Evolutionary conservation across 1,140 invertebrate species (phyloP).

Genomic region (Asobara japonica): DNA sequence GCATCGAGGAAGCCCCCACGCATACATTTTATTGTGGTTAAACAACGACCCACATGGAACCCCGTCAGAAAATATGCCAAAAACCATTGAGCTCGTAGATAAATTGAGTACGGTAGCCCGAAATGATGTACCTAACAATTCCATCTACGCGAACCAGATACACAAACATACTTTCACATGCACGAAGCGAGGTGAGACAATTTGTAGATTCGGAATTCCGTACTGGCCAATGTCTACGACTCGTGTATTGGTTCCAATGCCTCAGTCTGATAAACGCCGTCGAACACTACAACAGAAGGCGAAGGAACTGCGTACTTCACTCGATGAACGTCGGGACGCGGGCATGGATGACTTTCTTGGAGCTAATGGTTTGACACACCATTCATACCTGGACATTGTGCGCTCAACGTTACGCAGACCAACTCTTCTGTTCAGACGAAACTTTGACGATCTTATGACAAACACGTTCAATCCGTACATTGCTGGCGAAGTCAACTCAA

Average conservation of each 20-base stretch:
- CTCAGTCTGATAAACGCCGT: slow-evolving; percentile 28
- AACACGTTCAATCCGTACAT: slow-evolving; percentile 54
- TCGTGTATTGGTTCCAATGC: slow-evolving; percentile 40
- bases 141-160: slow-evolving; percentile 47
- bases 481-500: slow-evolving; percentile 47
- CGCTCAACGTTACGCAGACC: slow-evolving; percentile 40
- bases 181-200: slow-evolving; percentile 37
- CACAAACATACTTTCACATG: slow-evolving; percentile 40
- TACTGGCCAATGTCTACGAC: slow-evolving; percentile 42
- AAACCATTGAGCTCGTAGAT: slow-evolving; percentile 25
- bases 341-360: slow-evolving; percentile 35
- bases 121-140: slow-evolving; percentile 40
- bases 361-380: slow-evolving; percentile 35
- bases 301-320: slow-evolving; percentile 34
- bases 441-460: neutral
- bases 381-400: slow-evolving; percentile 23
- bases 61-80: slow-evolving; percentile 27
- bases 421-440: slow-evolving; percentile 40
- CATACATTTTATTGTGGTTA: slow-evolving; percentile 52
- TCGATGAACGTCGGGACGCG: slow-evolving; percentile 34
- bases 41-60: slow-evolving; percentile 44
- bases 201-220: slow-evolving; percentile 48
- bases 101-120: slow-evolving; percentile 32
- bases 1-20: slow-evolving; percentile 54
- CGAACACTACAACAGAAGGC: slow-evolving; percentile 48